A percentile compares a stretch with the other conserved stretches of the same genome.
These are phyloP conservation scores for Diorhabda elongata DNA, from an alignment of 1,140 invertebrate species.

Conservation along the genomic window DNA sequence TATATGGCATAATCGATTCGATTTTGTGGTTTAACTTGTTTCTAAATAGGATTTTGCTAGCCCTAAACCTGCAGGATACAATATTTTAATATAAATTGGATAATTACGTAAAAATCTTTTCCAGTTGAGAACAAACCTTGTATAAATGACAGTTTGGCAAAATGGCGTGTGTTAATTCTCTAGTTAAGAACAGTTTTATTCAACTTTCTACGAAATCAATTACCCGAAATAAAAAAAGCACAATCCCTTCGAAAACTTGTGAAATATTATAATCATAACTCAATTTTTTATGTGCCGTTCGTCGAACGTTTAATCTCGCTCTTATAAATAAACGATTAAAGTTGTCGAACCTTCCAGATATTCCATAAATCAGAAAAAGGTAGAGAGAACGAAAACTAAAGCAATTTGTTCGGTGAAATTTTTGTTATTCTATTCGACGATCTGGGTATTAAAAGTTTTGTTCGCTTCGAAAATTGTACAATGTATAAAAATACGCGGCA, in stretches of 20 bases:
- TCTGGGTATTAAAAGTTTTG: slow-evolving; percentile 16
- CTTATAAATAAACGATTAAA: slow-evolving; percentile 18
- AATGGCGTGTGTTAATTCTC: too few relatives aligned
- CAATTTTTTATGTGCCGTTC: slow-evolving; percentile 9
- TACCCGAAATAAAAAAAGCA: not conserved
- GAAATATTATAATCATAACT: slow-evolving; percentile 9
- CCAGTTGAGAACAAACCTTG: too few relatives aligned
- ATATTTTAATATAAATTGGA: too few relatives aligned
- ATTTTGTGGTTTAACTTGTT: too few relatives aligned
- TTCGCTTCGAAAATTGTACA: slow-evolving; percentile 11
- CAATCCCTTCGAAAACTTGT: slow-evolving; percentile 4
- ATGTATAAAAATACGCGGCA: slow-evolving; percentile 10
- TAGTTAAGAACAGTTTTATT: too few relatives aligned
- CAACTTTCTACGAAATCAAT: not conserved
- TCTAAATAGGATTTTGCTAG: too few relatives aligned
- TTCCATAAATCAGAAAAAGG: slow-evolving; percentile 15
- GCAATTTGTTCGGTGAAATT: slow-evolving; percentile 19
- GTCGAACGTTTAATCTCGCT: slow-evolving; percentile 8
- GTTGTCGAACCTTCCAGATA: slow-evolving; percentile 7
- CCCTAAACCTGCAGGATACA: too few relatives aligned
- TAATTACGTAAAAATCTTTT: too few relatives aligned
- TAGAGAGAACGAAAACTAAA: slow-evolving; percentile 14
- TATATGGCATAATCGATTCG: too few relatives aligned
- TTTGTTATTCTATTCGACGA: slow-evolving; percentile 11
- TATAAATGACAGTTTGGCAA: too few relatives aligned